Evolutionary conservation across 1,140 invertebrate genomes (phyloP), one percentile per base, ranked within the genome.

Genomic region (Cataglyphis hispanica): DNA sequence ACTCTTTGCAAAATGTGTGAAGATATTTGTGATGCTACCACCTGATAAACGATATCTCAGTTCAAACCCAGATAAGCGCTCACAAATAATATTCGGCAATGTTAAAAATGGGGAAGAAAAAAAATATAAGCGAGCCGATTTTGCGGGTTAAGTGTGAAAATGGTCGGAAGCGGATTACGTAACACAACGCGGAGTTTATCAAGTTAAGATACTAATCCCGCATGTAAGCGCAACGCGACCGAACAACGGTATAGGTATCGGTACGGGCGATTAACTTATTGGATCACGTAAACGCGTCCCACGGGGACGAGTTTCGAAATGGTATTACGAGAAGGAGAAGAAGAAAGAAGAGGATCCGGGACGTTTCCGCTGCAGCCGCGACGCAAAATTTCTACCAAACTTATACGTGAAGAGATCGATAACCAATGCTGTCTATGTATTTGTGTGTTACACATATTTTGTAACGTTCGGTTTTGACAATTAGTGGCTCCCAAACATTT

Each of bases 131-230:
- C 1, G 19, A 0, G 2, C 6, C 19, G 60, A 63, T 27, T 11
- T 76, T 25, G 43, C 61, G 63, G 34, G 43, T 66, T 66, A 66
- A 64, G 7, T 19, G 27, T 19, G 56, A 43, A 50, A 66, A 66
- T 56, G n/a, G 11, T 27, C 63, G 34, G 31, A 19, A 67, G 31
- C 63, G 31, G 34, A 56, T 80, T 80, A 58, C 50, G 64, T 58
- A 69, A 80, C 34, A 13, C 37, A n/a, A 64, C 27, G 31, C 19
- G 8, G 19, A 80, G 77, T 69, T 80, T 67, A 80, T 80, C 77
- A 80, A 80, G 63, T 80, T 69, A 69, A 77, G 25, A 46, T 69
- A 80, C 46, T 80, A 80, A 80, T 80, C 63, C 63, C 50, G 77
- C 64, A 80, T 80, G 63, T 80, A 67, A 67, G 66, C 40, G 66